phyloP scores from a whole-genome alignment of 2,888 invertebrate genomes.

The Epinotia nisella region DNA sequence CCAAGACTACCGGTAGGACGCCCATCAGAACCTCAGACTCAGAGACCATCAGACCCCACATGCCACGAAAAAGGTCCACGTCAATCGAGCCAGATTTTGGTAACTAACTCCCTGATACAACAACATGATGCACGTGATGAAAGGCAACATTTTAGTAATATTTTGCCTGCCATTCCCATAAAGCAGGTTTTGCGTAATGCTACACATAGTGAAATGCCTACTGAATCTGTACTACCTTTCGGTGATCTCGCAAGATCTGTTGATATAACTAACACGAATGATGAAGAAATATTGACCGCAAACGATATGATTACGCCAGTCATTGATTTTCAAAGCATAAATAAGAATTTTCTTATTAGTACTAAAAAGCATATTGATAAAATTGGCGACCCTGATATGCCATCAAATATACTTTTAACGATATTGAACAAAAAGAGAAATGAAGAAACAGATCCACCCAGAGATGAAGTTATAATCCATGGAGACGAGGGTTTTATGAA shows the following conservation, averaged over 20 bases:
- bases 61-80: neutral
- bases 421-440: slow-evolving; percentile 1
- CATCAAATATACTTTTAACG: slow-evolving; percentile 7
- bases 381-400: neutral
- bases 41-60: too few relatives aligned
- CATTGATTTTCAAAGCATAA: slow-evolving; percentile 9
- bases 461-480: neutral
- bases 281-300: slow-evolving; percentile 32
- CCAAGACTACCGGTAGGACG: neutral
- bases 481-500: neutral
- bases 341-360: slow-evolving; percentile 21
- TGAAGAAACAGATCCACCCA: neutral
- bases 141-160: neutral
- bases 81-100: neutral
- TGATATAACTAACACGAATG: slow-evolving; percentile 10
- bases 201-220: slow-evolving; percentile 8
- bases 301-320: slow-evolving; percentile 36
- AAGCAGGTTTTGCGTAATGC: neutral
- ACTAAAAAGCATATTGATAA: slow-evolving; percentile 15
- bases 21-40: too few relatives aligned
- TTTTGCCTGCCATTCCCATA: neutral
- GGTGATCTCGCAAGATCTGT: slow-evolving; percentile 19
- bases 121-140: neutral
- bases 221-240: neutral
- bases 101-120: neutral